Conservation (phyloP, 2,888 invertebrate species). For the Pachymerium ferrugineum region DNA sequence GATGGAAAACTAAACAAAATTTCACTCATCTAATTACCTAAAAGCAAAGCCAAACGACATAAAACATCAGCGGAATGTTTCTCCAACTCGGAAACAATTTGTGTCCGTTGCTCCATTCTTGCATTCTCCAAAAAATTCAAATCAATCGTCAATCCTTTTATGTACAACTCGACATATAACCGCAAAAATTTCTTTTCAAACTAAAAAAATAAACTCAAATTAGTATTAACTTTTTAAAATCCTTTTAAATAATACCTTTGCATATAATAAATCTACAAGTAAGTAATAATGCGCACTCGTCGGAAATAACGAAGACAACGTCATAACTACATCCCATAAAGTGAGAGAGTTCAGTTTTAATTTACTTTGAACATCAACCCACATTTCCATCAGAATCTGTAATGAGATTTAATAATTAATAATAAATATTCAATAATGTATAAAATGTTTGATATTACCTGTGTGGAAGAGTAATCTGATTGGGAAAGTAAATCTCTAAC, state of each 20-base stretch:
- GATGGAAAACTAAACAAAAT: not conserved
- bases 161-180: constrained; percentile 65
- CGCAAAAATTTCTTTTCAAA: constrained; percentile 52
- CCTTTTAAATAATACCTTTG: not conserved
- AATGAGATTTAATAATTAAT: not conserved
- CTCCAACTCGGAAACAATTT: constrained; percentile 31
- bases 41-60: constrained; percentile 81
- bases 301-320: not conserved
- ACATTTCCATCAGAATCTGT: constrained; percentile 9
- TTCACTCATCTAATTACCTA: constrained; percentile 56
- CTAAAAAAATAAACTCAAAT: constrained; percentile 36
- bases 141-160: constrained; percentile 67
- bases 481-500: not conserved
- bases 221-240: not conserved
- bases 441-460: not conserved
- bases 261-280: not conserved
- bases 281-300: not conserved
- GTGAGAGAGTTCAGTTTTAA: not conserved
- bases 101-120: constrained; percentile 3
- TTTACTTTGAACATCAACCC: not conserved
- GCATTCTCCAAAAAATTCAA: constrained; percentile 65
- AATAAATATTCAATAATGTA: not conserved
- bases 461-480: not conserved
- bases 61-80: constrained; percentile 76
- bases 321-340: not conserved